Conservation (phyloP, 92 coral and sea anemone species). For the Meandrina meandrites region DNA sequence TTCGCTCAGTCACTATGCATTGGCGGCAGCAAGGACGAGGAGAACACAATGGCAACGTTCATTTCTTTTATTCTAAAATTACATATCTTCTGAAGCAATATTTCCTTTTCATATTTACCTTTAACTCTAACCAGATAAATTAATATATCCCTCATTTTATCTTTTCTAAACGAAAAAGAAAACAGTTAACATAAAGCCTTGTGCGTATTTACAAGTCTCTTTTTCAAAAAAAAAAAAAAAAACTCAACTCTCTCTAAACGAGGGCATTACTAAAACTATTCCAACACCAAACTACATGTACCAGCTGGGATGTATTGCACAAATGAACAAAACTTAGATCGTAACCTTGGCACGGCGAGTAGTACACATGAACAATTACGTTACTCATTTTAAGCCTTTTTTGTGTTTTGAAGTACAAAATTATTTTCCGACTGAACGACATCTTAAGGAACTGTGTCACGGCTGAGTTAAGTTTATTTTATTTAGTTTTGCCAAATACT, state of each 20-base stretch:
- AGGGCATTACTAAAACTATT: background rate
- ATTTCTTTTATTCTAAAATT: constrained; percentile 15
- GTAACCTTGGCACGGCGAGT: background rate
- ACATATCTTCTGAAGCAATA: background rate
- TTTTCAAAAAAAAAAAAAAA: background rate
- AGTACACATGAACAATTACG: too few relatives aligned
- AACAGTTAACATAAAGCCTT: background rate
- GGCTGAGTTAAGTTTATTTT: too few relatives aligned
- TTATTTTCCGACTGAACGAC: too few relatives aligned
- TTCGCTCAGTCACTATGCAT: too few relatives aligned
- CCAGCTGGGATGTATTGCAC: background rate
- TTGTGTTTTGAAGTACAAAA: too few relatives aligned
- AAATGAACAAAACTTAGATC: background rate
- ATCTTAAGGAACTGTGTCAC: too few relatives aligned
- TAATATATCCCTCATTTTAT: background rate
- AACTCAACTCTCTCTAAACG: background rate
- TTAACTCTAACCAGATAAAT: background rate
- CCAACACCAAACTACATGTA: background rate
- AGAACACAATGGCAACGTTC: background rate
- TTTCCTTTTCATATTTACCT: background rate
- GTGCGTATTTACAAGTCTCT: background rate
- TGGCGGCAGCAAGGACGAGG: too few relatives aligned
- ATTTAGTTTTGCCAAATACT: too few relatives aligned
- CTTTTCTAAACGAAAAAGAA: background rate
- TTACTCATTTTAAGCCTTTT: too few relatives aligned